Conservation (phyloP, 2,888 invertebrate species). For the Lathronympha strigana region DNA sequence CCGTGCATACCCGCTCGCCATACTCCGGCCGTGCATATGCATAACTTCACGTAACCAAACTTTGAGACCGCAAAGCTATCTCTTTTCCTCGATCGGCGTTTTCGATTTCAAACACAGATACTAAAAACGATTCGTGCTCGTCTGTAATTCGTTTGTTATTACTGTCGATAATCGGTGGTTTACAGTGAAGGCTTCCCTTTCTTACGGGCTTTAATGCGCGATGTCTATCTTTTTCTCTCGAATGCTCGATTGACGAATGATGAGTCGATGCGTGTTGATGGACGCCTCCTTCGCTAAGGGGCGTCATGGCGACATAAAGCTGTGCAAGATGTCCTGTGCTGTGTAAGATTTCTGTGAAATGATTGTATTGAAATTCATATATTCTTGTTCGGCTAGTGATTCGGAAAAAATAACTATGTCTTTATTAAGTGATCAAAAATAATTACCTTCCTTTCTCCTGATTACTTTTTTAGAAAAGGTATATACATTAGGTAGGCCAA, state of each 20-base stretch:
- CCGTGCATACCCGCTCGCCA: conserved; percentile 61
- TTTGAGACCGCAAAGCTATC: conserved; percentile 60
- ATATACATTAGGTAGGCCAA: too few species aligned
- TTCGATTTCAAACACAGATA: conserved; percentile 50
- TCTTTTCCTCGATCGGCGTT: conserved; percentile 60
- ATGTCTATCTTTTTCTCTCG: conserved; percentile 69
- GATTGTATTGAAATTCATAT: not conserved
- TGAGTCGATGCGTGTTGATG: conserved; percentile 70
- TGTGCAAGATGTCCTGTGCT: too few species aligned
- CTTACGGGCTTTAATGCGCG: conserved; percentile 54
- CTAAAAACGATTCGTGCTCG: conserved; percentile 60
- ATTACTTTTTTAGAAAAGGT: too few species aligned
- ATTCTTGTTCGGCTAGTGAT: not conserved
- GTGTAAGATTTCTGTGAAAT: conserved; percentile 24
- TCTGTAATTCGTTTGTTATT: conserved; percentile 67
- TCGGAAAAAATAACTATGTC: not conserved
- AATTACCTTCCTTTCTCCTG: too few species aligned
- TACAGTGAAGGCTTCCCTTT: conserved; percentile 55
- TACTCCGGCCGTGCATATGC: conserved; percentile 55
- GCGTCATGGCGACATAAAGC: conserved; percentile 52
- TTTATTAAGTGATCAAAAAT: too few species aligned
- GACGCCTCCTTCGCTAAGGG: conserved; percentile 57
- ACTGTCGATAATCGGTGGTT: conserved; percentile 61
- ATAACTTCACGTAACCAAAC: conserved; percentile 45
- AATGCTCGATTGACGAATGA: conserved; percentile 75